Conservation (phyloP, 2,888 invertebrate genomes). For the Nephrotoma guestfalica region DNA sequence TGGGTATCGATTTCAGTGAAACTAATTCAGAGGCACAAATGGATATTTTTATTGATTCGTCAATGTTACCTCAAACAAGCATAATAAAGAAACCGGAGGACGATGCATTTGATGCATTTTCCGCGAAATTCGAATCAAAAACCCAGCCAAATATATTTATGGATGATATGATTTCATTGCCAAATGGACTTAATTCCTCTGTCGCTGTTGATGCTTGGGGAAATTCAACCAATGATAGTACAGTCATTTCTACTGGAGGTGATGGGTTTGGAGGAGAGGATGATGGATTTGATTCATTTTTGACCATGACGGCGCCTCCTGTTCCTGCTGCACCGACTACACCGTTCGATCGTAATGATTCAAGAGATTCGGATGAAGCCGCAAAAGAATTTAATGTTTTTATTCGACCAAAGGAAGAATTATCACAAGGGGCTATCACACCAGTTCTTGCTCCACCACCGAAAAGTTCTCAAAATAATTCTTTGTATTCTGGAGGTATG, state of each 20-base stretch:
- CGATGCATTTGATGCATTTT: conserved; percentile 73
- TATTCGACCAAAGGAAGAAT: conserved; percentile 42
- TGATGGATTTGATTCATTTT: conserved; percentile 65
- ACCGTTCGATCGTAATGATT: conserved; percentile 35
- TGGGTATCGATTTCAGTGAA: conserved; percentile 8
- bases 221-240: neutral
- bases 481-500: conserved; percentile 17
- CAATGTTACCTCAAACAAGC: neutral
- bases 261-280: conserved; percentile 33
- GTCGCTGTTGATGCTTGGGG: conserved; percentile 28
- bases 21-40: neutral
- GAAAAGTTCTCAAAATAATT: conserved; percentile 17
- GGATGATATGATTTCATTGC: conserved; percentile 29
- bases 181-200: conserved; percentile 15
- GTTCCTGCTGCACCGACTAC: conserved; percentile 16
- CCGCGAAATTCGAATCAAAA: conserved; percentile 62
- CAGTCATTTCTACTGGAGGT: neutral
- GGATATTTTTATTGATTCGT: neutral
- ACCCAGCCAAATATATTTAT: conserved; percentile 35
- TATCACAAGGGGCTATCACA: conserved; percentile 36
- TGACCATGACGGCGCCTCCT: conserved; percentile 60
- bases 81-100: conserved; percentile 18
- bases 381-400: conserved; percentile 69
- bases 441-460: conserved; percentile 60
- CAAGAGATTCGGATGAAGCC: conserved; percentile 56